Base-by-base conservation (phyloP, 2,113 vertebrate species). In the Ophthalmolycus amberensis region DNA sequence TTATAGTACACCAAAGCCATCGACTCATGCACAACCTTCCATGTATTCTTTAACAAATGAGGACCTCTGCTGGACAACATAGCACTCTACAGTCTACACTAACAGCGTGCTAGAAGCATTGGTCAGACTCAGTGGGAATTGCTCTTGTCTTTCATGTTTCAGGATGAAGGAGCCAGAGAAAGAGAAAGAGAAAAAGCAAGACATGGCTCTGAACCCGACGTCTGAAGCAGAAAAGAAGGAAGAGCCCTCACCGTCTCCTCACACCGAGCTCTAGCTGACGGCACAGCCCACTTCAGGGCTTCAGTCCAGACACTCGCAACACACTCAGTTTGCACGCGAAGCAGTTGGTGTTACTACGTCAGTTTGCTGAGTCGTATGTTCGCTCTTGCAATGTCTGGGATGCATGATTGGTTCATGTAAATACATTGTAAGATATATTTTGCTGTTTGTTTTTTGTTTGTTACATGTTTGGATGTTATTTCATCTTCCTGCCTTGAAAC, bases 91-190 rank as follows among this genome's bases (percentile, higher is more conserved):
- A 48, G 84, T 86, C 77, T 84, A 27, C 90, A 88, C 40, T 52
- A 54, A 63, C 59, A 62, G 75, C 14, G 7, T 9, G 10, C 40
- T 22, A 38, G 25, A 1, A 56, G 20, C 3, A 12, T 7, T 9
- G 27, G 6, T 18, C 1, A 42, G 54, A 62, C 5, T 78, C 59
- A 68, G 56, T 48, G 0, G 11, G 16, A 42, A 22, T 81, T n/a
- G 75, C 27, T 70, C 20, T 18, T 59, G 9, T 4, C 4, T 77
- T 42, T 85, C 18, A 58, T 74, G 0, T 85, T 87, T 81, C 91
- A 96, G 95, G 84, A 70, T 40, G 44, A 95, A 94, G 18, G 85
- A 93, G 22, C 56, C 86, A 6, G 88, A 90, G 67, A 91, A 88
- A 65, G 72, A 46, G 1, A 92, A 90, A 20, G 92, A 93, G 68